Evolutionary conservation across 2,888 invertebrate genomes (phyloP).

Genomic region (Tinea trinotella): DNA sequence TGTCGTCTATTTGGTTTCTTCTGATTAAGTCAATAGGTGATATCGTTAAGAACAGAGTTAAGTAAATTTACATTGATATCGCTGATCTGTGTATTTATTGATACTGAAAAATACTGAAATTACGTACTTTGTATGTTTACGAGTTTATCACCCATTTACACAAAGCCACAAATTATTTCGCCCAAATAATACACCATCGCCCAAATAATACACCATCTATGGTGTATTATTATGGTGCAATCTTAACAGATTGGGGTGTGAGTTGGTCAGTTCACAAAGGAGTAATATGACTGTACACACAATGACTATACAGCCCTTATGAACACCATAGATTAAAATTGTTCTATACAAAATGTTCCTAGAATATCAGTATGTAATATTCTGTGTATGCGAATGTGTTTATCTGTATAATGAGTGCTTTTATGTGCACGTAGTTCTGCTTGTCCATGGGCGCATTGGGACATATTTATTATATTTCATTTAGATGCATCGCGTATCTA

Average conservation of each 20-base stretch:
- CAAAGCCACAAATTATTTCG: no score
- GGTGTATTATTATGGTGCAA: no score
- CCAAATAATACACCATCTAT: no score
- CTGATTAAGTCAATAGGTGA: constrained; percentile 46
- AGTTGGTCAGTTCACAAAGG: constrained; percentile 13
- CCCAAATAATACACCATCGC: no score
- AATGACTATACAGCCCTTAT: neutral
- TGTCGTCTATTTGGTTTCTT: constrained; percentile 20
- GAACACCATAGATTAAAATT: neutral
- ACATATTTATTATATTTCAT: constrained; percentile 28
- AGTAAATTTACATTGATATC: neutral
- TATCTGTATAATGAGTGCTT: neutral
- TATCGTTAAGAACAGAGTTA: constrained; percentile 23
- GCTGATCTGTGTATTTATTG: neutral
- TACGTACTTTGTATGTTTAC: no score
- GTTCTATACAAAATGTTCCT: no score
- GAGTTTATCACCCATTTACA: no score
- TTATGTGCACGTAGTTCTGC: neutral
- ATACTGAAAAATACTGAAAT: neutral
- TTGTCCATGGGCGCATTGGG: constrained; percentile 24
- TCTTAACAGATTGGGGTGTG: neutral
- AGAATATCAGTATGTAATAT: no score
- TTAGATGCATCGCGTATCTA: constrained; percentile 23
- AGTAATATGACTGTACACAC: neutral
- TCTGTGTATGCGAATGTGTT: no score